Percentiles rank a stretch among this genome's conserved stretches.
Conservation (phyloP, 2,888 invertebrate genomes). For the Andrena camellia region DNA sequence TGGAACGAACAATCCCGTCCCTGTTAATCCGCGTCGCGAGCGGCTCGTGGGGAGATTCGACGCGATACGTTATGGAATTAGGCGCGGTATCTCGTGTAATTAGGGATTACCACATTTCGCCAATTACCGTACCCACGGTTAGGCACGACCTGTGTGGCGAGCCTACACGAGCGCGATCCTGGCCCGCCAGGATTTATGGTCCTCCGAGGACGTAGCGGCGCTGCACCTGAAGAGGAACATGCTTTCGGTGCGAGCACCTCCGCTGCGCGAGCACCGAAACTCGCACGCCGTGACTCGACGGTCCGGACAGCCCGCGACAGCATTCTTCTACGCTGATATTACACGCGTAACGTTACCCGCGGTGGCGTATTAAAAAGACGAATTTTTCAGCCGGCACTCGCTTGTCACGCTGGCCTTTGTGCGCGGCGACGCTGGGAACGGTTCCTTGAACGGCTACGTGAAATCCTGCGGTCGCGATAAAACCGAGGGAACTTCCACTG, state of each 20-base stretch:
- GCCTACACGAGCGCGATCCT: slow-evolving; percentile 51
- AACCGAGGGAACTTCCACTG: not conserved
- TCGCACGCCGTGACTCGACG: slow-evolving; percentile 42
- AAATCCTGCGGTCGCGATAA: not conserved
- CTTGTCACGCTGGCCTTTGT: slow-evolving; percentile 30
- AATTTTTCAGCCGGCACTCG: slow-evolving; percentile 41
- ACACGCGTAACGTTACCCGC: slow-evolving; percentile 57
- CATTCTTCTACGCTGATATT: slow-evolving; percentile 66
- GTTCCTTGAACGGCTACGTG: slow-evolving; percentile 13
- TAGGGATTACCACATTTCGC: slow-evolving; percentile 75
- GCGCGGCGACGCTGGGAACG: slow-evolving; percentile 4
- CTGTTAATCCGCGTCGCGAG: slow-evolving; percentile 21
- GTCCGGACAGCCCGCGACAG: slow-evolving; percentile 40
- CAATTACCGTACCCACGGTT: slow-evolving; percentile 70
- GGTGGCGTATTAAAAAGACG: slow-evolving; percentile 56
- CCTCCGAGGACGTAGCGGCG: slow-evolving; percentile 48
- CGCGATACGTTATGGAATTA: slow-evolving; percentile 64
- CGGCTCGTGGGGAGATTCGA: slow-evolving; percentile 25
- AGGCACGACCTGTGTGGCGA: slow-evolving; percentile 75
- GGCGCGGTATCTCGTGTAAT: slow-evolving; percentile 66
- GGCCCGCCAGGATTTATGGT: slow-evolving; percentile 64
- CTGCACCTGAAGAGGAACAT: slow-evolving; percentile 61
- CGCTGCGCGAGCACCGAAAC: slow-evolving; percentile 50
- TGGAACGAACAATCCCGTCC: slow-evolving; percentile 32
- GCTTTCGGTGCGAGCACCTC: slow-evolving; percentile 56